Conservation (phyloP, 1,140 invertebrate genomes). For the Bombus ignitus region DNA sequence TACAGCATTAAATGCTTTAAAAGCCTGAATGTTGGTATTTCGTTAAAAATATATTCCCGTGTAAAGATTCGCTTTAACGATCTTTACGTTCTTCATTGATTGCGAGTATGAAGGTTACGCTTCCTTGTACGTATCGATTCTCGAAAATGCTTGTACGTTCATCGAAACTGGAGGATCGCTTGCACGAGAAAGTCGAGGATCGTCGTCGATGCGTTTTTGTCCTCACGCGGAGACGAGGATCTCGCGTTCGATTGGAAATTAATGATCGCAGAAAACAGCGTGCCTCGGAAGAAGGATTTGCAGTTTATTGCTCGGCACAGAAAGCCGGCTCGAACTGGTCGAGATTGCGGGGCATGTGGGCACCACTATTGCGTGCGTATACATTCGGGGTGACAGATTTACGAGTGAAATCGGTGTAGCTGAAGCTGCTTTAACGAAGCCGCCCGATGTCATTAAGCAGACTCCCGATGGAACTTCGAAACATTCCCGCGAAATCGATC, state of each 20-base stretch:
- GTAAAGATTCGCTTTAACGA: no score
- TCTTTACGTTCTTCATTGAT: neutral
- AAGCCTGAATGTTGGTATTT: neutral
- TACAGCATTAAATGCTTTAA: neutral
- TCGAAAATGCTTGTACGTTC: neutral
- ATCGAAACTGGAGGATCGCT: neutral
- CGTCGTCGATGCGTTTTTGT: conserved; percentile 13
- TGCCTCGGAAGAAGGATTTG: conserved; percentile 55
- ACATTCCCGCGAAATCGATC: conserved; percentile 44
- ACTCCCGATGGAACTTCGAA: conserved; percentile 33
- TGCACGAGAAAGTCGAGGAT: neutral
- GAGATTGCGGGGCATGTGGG: conserved; percentile 60
- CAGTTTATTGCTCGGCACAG: conserved; percentile 65
- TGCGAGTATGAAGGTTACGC: neutral
- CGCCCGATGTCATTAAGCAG: conserved; percentile 61
- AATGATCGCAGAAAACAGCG: conserved; percentile 55
- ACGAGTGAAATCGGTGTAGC: conserved; percentile 70
- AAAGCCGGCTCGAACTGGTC: conserved; percentile 58
- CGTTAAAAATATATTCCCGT: neutral
- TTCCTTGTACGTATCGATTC: neutral
- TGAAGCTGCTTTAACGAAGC: conserved; percentile 64
- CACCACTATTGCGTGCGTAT: conserved; percentile 57
- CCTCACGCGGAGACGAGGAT: neutral
- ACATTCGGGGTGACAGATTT: conserved; percentile 69
- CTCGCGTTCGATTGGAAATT: conserved; percentile 60